These are phyloP conservation scores for Antechinus flavipes DNA, from an alignment of 2,113 vertebrate genomes.

Conservation along the genomic window DNA sequence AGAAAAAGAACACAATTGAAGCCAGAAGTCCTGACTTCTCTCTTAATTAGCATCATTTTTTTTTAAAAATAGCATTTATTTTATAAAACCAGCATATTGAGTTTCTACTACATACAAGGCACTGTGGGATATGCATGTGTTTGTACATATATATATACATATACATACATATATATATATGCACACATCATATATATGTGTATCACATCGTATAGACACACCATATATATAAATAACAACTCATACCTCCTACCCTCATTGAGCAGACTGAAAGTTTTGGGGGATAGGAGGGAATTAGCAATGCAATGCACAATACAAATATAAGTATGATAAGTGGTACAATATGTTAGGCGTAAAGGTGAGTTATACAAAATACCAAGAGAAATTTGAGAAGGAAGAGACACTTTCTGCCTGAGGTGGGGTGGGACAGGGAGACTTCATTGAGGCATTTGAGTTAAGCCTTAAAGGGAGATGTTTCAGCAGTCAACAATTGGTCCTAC, in stretches of 20 bases:
- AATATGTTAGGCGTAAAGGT: neutral
- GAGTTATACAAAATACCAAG: neutral
- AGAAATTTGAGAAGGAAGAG: neutral
- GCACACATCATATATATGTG: no score
- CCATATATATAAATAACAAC: neutral
- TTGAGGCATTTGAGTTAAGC: neutral
- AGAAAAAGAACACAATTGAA: neutral
- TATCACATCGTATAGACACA: no score
- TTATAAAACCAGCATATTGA: neutral
- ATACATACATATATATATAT: no score
- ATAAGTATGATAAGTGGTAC: neutral
- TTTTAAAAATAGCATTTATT: neutral
- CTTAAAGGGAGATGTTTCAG: neutral
- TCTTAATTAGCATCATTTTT: neutral
- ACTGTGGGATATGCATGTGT: neutral
- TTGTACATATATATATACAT: no score
- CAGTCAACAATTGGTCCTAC: neutral
- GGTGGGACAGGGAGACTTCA: neutral
- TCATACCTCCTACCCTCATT: neutral
- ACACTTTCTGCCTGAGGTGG: neutral
- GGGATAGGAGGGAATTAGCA: neutral
- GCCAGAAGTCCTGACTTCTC: neutral
- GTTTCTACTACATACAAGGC: neutral
- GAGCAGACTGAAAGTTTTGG: neutral
- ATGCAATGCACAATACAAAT: neutral